phyloP scores from a whole-genome alignment of 2,113 vertebrate genomes.

The Megaceryle torquata region DNA sequence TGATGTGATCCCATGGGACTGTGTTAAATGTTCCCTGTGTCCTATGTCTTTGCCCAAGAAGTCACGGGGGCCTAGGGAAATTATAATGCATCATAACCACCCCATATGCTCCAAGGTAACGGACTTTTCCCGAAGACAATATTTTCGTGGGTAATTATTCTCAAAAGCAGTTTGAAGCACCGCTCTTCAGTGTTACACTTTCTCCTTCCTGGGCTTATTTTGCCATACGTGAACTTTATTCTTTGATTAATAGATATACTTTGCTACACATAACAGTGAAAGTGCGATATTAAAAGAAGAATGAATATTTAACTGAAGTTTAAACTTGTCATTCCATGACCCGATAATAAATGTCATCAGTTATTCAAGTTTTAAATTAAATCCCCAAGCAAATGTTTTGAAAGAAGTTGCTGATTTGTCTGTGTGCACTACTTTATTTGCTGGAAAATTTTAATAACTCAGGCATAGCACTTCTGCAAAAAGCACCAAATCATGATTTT shows the following conservation, averaged over 20 bases:
- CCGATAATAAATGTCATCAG: slow-evolving; percentile 21
- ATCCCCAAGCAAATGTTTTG: slow-evolving; percentile 27
- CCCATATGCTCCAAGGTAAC: background rate
- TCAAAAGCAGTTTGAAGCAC: background rate
- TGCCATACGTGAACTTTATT: background rate
- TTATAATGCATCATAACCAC: background rate
- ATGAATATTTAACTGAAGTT: slow-evolving; percentile 24
- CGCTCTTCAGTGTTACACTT: background rate
- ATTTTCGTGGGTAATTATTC: background rate
- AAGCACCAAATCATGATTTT: background rate
- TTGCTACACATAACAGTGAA: background rate
- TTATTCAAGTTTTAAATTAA: slow-evolving; percentile 14
- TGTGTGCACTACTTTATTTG: background rate
- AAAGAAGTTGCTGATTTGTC: background rate
- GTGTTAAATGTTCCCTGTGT: background rate
- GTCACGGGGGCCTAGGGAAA: background rate
- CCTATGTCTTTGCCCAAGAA: background rate
- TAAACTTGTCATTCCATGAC: slow-evolving; percentile 19
- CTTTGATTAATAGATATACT: background rate
- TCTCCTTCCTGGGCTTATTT: background rate
- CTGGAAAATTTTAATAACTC: slow-evolving; percentile 5
- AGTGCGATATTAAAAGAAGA: background rate
- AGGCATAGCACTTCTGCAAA: background rate
- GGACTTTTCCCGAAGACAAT: background rate
- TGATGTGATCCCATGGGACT: background rate